Evolutionary conservation across 2,797 vertebrate genomes (phyloP).

Genomic region (Chelon auratus): DNA sequence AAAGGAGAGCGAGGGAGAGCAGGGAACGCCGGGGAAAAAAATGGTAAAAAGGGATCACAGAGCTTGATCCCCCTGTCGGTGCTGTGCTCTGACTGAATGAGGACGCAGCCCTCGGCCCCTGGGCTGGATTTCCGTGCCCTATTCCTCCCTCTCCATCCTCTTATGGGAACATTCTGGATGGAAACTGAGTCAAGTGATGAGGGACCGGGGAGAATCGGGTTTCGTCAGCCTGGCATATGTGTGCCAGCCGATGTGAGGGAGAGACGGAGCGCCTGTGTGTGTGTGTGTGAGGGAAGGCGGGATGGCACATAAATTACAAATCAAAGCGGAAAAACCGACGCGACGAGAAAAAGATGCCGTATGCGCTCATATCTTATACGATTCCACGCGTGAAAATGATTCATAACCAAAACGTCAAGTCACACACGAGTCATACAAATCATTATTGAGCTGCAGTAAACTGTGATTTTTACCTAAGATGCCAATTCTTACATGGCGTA

Average conservation of each 20-base stretch:
- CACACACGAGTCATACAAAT: not conserved
- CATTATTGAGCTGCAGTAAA: slow-evolving; percentile 20
- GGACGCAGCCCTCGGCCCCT: slow-evolving; percentile 51
- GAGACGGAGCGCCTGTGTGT: not conserved
- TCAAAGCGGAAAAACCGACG: slow-evolving; percentile 30
- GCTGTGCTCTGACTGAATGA: slow-evolving; percentile 66
- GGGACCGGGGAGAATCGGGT: slow-evolving; percentile 68
- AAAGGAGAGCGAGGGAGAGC: slow-evolving; percentile 22
- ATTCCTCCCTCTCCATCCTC: slow-evolving; percentile 53
- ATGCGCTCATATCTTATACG: not conserved
- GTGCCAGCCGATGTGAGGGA: slow-evolving; percentile 39
- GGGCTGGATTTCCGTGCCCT: slow-evolving; percentile 49
- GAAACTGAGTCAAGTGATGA: slow-evolving; percentile 73
- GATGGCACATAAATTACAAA: slow-evolving; percentile 53
- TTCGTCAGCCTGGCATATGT: slow-evolving; percentile 72
- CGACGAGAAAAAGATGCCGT: not conserved
- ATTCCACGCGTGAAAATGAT: slow-evolving; percentile 8
- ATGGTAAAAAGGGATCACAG: slow-evolving; percentile 16
- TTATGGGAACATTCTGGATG: slow-evolving; percentile 52
- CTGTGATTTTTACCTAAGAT: slow-evolving; percentile 39
- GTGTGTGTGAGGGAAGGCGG: slow-evolving; percentile 22
- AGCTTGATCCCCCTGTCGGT: slow-evolving; percentile 5
- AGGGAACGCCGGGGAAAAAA: slow-evolving; percentile 12
- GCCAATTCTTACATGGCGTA: slow-evolving; percentile 34
- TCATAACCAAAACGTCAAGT: not conserved